A percentile compares a stretch with the other conserved stretches of the same genome.
Evolutionary conservation across 2,113 vertebrate species (phyloP).

Genomic region (Neogale vison): DNA sequence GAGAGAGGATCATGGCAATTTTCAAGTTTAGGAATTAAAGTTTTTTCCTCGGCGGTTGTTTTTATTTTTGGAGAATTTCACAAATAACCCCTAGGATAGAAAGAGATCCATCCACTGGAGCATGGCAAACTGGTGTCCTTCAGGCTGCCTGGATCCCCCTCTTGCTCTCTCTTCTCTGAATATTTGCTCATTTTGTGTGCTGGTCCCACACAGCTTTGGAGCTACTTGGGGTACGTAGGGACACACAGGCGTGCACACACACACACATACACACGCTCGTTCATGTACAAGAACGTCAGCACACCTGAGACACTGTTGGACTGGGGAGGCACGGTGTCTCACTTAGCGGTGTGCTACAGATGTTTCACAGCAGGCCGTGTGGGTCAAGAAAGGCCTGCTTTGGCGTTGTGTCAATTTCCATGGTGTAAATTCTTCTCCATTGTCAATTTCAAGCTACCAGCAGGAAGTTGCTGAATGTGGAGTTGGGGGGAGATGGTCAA

Average conservation of each 20-base stretch:
- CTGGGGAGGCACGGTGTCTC: neutral
- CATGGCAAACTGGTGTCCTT: neutral
- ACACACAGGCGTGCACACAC: accelerated
- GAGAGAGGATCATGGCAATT: neutral
- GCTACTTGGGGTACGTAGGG: neutral
- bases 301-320: accelerated
- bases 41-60: neutral
- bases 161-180: neutral
- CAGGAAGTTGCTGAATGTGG: neutral
- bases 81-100: neutral
- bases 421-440: neutral
- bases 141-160: accelerated
- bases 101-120: neutral
- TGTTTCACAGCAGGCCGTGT: neutral
- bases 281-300: neutral
- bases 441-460: neutral
- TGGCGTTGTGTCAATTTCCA: neutral
- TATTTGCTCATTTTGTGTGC: neutral
- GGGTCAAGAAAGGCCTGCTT: neutral
- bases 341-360: neutral
- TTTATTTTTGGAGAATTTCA: neutral
- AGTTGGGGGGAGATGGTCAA: neutral
- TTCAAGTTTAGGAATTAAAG: neutral
- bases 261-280: neutral
- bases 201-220: neutral